phyloP scores from a whole-genome alignment of 2,888 invertebrate species.

The Eledona agricola region DNA sequence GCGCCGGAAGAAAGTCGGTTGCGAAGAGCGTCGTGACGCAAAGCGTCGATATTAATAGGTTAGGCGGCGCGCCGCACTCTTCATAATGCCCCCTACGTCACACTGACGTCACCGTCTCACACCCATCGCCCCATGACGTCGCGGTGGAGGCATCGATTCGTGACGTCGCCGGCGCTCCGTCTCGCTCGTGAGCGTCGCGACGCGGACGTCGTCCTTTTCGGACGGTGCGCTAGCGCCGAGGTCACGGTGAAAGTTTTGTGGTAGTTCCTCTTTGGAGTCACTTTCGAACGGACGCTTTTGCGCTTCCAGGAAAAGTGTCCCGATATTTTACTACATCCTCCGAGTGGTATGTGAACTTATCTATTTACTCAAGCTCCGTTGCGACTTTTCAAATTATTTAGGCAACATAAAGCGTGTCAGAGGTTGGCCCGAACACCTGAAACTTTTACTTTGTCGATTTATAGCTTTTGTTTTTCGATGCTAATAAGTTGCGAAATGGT shows the following conservation, averaged over 20 bases:
- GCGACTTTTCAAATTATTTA: too few relatives aligned
- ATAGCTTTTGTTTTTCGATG: conserved; percentile 18
- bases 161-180: conserved; percentile 46
- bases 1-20: conserved; percentile 27
- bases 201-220: conserved; percentile 32
- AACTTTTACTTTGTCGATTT: conserved; percentile 31
- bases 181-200: conserved; percentile 37
- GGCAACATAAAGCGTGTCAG: too few relatives aligned
- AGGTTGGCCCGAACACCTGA: conserved; percentile 26
- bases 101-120: conserved; percentile 51
- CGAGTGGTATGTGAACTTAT: too few relatives aligned
- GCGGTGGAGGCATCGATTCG: conserved; percentile 50
- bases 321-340: not conserved
- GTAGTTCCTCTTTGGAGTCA: conserved; percentile 44
- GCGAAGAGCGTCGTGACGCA: conserved; percentile 46
- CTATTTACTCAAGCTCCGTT: too few relatives aligned
- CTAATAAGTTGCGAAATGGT: conserved; percentile 34
- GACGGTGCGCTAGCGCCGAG: conserved; percentile 50
- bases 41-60: conserved; percentile 51
- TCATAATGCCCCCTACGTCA: conserved; percentile 51
- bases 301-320: conserved; percentile 16
- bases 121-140: conserved; percentile 51
- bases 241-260: conserved; percentile 54
- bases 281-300: conserved; percentile 37
- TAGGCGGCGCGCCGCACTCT: conserved; percentile 48